These are phyloP conservation scores for Pycnomerus fuliginosus DNA, from an alignment of 2,888 invertebrate species.

Conservation along the genomic window DNA sequence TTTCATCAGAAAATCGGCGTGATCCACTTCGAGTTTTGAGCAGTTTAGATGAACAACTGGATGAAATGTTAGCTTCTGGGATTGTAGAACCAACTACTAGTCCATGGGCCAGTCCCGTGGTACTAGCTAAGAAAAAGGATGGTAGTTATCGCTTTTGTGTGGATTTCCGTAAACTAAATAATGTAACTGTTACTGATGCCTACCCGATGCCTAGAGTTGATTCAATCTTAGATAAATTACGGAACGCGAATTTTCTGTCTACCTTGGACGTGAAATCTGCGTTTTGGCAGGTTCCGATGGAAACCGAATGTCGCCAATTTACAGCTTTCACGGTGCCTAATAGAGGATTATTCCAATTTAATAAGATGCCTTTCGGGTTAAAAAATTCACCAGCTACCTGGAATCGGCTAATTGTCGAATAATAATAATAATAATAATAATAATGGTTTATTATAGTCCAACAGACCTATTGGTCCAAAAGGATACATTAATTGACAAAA, in stretches of 20 bases:
- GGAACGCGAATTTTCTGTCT: slow-evolving; percentile 4
- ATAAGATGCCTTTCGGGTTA: slow-evolving; percentile 9
- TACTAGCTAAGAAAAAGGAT: slow-evolving; percentile 8
- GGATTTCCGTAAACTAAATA: slow-evolving; percentile 5
- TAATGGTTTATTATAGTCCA: no score
- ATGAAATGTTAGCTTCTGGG: neutral
- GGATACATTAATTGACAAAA: slow-evolving; percentile 4
- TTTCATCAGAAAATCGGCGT: neutral
- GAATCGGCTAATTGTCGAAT: neutral
- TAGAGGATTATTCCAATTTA: slow-evolving; percentile 3
- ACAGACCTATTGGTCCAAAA: no score
- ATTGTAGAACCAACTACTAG: slow-evolving; percentile 4
- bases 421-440: no score
- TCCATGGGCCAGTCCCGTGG: slow-evolving; percentile 4
- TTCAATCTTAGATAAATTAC: slow-evolving; percentile 3
- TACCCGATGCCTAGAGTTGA: slow-evolving; percentile 7
- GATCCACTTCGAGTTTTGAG: neutral
- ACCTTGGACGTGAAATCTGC: slow-evolving; percentile 5
- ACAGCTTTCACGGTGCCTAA: slow-evolving; percentile 10
- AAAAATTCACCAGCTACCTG: neutral
- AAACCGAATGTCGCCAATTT: slow-evolving; percentile 1
- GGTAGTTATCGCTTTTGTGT: slow-evolving; percentile 1
- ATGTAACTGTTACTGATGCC: slow-evolving; percentile 2
- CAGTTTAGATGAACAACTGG: neutral
- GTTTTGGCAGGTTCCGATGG: slow-evolving; percentile 5